Evolutionary conservation across 2,888 invertebrate genomes (phyloP).

Genomic region (Antheraea yamamai): DNA sequence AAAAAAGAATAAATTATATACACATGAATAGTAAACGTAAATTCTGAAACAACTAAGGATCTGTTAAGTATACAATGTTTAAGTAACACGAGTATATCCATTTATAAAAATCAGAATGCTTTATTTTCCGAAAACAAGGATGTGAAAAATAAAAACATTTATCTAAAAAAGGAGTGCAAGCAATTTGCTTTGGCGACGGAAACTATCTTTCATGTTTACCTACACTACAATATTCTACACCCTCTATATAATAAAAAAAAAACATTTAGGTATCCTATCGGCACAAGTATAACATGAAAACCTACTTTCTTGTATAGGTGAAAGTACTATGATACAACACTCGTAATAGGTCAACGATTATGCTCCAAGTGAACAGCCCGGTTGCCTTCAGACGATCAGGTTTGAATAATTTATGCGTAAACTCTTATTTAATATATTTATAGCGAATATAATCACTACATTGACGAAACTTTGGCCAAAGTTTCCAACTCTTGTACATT

Average conservation of each 20-base stretch:
- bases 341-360: conserved; percentile 41
- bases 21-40: too few species aligned
- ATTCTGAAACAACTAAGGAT: too few species aligned
- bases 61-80: too few species aligned
- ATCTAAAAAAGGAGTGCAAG: too few species aligned
- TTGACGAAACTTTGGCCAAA: too few species aligned
- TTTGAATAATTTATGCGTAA: conserved; percentile 13
- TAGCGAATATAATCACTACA: too few species aligned
- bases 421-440: background rate
- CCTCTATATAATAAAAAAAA: background rate
- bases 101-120: too few species aligned
- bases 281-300: conserved; percentile 28
- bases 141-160: too few species aligned
- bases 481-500: too few species aligned
- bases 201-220: background rate
- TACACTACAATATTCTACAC: background rate
- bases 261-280: background rate
- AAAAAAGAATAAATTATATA: too few species aligned
- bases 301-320: conserved; percentile 34
- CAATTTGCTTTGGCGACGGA: background rate
- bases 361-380: conserved; percentile 23
- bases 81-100: too few species aligned
- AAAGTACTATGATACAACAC: conserved; percentile 40
- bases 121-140: too few species aligned
- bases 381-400: background rate